These are phyloP conservation scores for Eleginops maclovinus DNA, from an alignment of 2,113 vertebrate genomes.

Conservation along the genomic window DNA sequence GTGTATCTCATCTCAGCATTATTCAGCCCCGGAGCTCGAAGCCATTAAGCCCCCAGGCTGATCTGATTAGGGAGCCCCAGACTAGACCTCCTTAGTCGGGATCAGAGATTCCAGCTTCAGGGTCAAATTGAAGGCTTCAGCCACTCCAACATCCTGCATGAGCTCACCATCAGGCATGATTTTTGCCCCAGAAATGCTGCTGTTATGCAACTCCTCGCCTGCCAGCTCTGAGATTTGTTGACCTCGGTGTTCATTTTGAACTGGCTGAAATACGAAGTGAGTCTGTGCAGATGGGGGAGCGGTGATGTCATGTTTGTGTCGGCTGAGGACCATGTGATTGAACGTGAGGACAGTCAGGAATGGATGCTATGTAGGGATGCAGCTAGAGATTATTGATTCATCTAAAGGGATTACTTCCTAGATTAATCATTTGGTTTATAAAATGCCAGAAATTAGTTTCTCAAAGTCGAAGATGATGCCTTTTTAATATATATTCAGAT, in stretches of 20 bases:
- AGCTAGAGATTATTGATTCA: too few species aligned
- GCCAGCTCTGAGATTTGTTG: slow-evolving; percentile 13
- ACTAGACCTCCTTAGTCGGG: slow-evolving; percentile 54
- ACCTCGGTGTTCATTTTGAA: slow-evolving; percentile 26
- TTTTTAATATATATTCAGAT: too few species aligned
- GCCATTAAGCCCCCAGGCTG: slow-evolving; percentile 46
- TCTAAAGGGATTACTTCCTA: too few species aligned
- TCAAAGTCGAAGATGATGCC: too few species aligned
- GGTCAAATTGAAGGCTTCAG: slow-evolving; percentile 23
- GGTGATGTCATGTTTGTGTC: slow-evolving; percentile 38
- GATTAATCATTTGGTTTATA: too few species aligned
- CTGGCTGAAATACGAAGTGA: slow-evolving; percentile 16
- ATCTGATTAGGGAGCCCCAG: slow-evolving; percentile 70
- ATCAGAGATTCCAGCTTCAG: slow-evolving; percentile 54
- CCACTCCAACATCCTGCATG: not conserved
- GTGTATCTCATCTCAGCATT: slow-evolving; percentile 53
- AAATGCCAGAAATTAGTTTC: too few species aligned
- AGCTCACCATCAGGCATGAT: not conserved
- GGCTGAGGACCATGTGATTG: not conserved
- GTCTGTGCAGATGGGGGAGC: slow-evolving; percentile 39
- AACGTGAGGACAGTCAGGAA: not conserved
- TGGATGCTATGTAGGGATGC: not conserved
- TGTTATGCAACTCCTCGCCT: slow-evolving; percentile 46
- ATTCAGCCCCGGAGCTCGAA: not conserved
- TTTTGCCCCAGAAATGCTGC: slow-evolving; percentile 41